phyloP scores from a whole-genome alignment of 1,140 invertebrate species.

The Bombyx mandarina region DNA sequence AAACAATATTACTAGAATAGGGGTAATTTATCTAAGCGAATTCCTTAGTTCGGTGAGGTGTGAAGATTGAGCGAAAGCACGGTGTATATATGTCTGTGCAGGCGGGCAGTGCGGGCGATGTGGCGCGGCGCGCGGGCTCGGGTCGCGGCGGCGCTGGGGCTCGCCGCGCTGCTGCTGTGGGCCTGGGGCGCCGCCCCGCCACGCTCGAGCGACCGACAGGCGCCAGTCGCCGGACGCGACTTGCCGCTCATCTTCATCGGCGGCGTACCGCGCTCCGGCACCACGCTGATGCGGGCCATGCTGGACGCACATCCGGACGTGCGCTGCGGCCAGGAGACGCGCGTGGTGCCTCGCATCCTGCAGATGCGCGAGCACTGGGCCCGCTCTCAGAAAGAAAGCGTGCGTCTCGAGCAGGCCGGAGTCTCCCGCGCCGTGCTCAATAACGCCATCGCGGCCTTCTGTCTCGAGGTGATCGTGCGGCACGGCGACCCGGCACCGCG shows the following conservation, averaged over 20 bases:
- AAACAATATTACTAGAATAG: no score
- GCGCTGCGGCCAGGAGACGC: constrained; percentile 86
- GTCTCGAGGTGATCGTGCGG: constrained; percentile 94
- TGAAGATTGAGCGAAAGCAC: background rate
- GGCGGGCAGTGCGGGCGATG: constrained; percentile 13
- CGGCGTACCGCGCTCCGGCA: constrained; percentile 96
- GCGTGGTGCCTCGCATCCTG: constrained; percentile 81
- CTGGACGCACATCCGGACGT: constrained; percentile 98
- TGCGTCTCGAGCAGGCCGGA: constrained; percentile 93
- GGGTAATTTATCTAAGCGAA: no score
- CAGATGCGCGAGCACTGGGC: constrained; percentile 94
- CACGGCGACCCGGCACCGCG: constrained; percentile 94
- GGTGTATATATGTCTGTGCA: background rate
- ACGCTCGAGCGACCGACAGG: constrained; percentile 8
- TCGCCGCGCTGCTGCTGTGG: constrained; percentile 35
- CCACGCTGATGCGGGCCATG: constrained; percentile 97
- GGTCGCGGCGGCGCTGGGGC: constrained; percentile 29
- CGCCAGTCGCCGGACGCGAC: constrained; percentile 70
- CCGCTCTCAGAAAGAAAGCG: constrained; percentile 90
- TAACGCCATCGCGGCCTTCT: constrained; percentile 96
- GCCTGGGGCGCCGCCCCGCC: constrained; percentile 14
- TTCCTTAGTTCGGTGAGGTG: no score
- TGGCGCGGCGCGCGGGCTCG: constrained; percentile 31
- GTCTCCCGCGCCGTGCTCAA: constrained; percentile 93
- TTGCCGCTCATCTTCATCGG: constrained; percentile 98